A percentile compares a stretch with the other conserved stretches of the same genome.
Evolutionary conservation across 2,888 invertebrate genomes (phyloP).

Genomic region (Cerceris ruficornis): DNA sequence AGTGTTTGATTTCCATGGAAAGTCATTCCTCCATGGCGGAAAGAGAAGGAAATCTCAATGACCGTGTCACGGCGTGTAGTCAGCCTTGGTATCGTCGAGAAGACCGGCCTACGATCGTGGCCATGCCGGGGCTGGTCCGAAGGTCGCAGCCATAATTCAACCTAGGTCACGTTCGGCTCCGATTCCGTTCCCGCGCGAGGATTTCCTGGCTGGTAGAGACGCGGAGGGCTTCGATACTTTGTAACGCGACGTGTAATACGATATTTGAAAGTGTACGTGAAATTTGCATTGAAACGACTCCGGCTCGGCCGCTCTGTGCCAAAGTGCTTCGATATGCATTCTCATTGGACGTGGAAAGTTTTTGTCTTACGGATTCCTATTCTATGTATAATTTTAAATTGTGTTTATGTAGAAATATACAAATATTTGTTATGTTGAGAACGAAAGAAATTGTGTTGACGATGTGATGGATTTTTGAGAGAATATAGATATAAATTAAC

Average conservation of each 20-base stretch:
- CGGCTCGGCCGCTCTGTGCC: no score
- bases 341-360: no score
- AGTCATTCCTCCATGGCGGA: not conserved
- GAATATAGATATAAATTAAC: no score
- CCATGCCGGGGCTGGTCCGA: slow-evolving; percentile 26
- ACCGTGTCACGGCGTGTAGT: slow-evolving; percentile 32
- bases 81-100: slow-evolving; percentile 2
- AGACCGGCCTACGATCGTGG: not conserved
- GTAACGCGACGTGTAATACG: no score
- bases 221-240: not conserved
- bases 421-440: no score
- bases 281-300: no score
- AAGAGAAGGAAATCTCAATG: slow-evolving; percentile 32
- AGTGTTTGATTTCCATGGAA: not conserved
- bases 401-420: no score
- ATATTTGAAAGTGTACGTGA: not conserved
- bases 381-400: no score
- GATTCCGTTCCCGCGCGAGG: slow-evolving; percentile 3
- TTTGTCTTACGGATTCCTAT: no score
- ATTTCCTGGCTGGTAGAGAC: not conserved
- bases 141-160: slow-evolving; percentile 58
- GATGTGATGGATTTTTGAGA: no score
- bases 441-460: no score
- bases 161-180: slow-evolving; percentile 54
- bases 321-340: no score